Percentiles rank a stretch among this genome's conserved stretches.
These are phyloP conservation scores for Lasiommata megera DNA, from an alignment of 2,888 invertebrate species.

Conservation along the genomic window DNA sequence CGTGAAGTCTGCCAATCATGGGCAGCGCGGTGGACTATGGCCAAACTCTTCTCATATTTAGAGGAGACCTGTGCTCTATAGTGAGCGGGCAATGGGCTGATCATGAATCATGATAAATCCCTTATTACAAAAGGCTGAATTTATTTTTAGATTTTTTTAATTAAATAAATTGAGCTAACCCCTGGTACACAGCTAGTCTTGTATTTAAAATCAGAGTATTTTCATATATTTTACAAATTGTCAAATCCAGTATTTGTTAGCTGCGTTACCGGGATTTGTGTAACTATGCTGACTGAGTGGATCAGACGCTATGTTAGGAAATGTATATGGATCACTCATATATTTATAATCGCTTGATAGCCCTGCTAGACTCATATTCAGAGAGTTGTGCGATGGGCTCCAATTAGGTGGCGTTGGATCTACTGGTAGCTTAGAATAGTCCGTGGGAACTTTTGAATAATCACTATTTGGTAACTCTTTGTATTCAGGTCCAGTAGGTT, in stretches of 20 bases:
- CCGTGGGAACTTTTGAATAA: conserved; percentile 80
- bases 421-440: conserved; percentile 70
- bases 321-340: conserved; percentile 76
- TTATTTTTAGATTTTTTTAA: too few species aligned
- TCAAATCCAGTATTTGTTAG: conserved; percentile 79
- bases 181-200: too few species aligned
- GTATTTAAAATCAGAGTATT: neutral
- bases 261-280: conserved; percentile 65
- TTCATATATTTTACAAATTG: conserved; percentile 30
- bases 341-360: conserved; percentile 75
- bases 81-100: too few species aligned
- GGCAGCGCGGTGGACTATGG: too few species aligned
- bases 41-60: too few species aligned
- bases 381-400: conserved; percentile 73
- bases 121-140: too few species aligned
- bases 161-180: too few species aligned
- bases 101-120: too few species aligned
- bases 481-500: conserved; percentile 63
- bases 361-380: conserved; percentile 74
- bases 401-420: conserved; percentile 81
- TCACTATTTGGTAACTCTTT: conserved; percentile 74
- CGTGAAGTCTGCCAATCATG: too few species aligned
- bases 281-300: conserved; percentile 72
- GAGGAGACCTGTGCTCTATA: too few species aligned
- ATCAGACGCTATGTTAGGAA: conserved; percentile 65